phyloP scores from a whole-genome alignment of 2,888 invertebrate genomes.

The Pasiphila rectangulata region DNA sequence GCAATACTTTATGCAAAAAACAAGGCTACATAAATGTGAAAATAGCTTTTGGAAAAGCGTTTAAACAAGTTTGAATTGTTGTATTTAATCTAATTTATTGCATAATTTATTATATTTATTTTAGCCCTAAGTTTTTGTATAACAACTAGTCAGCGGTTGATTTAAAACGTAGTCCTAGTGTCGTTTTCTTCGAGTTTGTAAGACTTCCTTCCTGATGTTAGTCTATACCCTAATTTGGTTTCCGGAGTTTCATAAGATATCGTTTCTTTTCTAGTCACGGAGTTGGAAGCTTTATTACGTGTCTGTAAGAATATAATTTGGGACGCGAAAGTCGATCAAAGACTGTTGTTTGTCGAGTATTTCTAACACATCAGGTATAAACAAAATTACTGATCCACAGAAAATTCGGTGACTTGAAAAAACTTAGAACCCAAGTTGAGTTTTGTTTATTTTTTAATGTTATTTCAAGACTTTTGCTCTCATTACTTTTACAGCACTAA shows the following conservation, averaged over 20 bases:
- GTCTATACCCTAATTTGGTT: constrained; percentile 56
- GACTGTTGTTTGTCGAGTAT: constrained; percentile 20
- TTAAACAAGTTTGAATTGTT: constrained; percentile 20
- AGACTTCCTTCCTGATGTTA: constrained; percentile 48
- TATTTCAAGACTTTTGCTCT: constrained; percentile 14
- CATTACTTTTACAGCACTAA: constrained; percentile 1
- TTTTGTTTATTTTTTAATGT: background rate
- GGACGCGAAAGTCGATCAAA: constrained; percentile 37
- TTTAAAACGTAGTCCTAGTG: constrained; percentile 41
- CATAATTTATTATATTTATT: constrained; percentile 51
- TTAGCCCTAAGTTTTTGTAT: constrained; percentile 33
- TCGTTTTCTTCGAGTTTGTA: constrained; percentile 51
- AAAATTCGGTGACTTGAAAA: background rate
- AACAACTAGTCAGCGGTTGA: constrained; percentile 65
- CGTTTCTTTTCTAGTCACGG: constrained; percentile 67
- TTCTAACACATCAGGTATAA: constrained; percentile 9
- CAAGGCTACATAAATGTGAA: background rate
- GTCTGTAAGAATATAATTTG: constrained; percentile 41
- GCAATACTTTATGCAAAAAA: constrained; percentile 6
- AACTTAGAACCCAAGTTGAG: background rate
- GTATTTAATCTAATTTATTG: constrained; percentile 26
- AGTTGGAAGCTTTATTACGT: constrained; percentile 50
- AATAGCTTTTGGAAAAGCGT: constrained; percentile 5
- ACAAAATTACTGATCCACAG: background rate
- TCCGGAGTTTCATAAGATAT: constrained; percentile 46